phyloP scores from a whole-genome alignment of 2,797 vertebrate species.

The Dendrocincla fuliginosa region DNA sequence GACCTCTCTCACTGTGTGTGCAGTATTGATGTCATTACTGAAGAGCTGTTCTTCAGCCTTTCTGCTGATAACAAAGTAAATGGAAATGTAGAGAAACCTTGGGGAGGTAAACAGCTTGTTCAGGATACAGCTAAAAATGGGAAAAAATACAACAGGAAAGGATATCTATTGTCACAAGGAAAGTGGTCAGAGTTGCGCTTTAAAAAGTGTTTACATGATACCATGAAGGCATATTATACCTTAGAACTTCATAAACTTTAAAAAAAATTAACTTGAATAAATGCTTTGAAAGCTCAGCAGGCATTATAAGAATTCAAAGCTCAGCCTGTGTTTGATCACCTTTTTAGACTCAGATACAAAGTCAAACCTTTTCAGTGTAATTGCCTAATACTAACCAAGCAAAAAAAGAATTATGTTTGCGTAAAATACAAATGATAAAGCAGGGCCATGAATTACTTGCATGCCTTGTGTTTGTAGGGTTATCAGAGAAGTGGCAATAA shows the following conservation, averaged over 20 bases:
- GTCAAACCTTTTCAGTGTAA: not conserved
- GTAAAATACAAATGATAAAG: not conserved
- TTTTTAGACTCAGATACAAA: not conserved
- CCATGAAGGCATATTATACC: not conserved
- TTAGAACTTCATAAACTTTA: not conserved
- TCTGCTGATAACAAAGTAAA: conserved; percentile 76
- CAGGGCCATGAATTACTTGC: not conserved
- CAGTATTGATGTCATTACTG: conserved; percentile 71
- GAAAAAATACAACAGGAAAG: conserved; percentile 13
- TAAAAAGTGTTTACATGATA: not conserved
- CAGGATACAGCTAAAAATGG: conserved; percentile 30
- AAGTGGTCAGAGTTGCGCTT: not conserved
- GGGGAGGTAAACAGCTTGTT: conserved; percentile 70
- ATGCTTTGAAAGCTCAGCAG: not conserved
- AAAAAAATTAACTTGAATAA: not conserved
- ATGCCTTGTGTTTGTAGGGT: not conserved
- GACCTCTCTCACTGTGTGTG: conserved; percentile 71
- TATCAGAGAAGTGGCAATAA: not conserved
- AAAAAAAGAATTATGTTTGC: not conserved
- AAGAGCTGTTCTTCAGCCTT: conserved; percentile 66
- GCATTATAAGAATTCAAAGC: not conserved
- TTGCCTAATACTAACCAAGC: not conserved
- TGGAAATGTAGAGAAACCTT: conserved; percentile 66
- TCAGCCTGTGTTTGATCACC: not conserved
- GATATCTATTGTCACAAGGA: not conserved